Evolutionary conservation across 1,140 invertebrate species (phyloP).

Genomic region (Neodiprion virginianus): DNA sequence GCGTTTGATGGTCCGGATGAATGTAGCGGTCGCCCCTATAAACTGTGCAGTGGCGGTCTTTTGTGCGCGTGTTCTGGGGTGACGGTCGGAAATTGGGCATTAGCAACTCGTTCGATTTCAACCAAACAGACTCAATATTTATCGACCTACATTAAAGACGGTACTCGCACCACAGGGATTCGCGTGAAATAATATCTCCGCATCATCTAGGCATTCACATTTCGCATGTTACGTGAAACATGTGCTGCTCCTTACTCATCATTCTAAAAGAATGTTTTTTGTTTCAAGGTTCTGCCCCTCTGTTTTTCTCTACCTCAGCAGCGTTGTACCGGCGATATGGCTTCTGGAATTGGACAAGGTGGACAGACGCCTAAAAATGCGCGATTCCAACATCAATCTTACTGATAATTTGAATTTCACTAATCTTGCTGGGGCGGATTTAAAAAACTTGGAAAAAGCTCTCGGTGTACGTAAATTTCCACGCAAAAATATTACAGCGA

Average conservation of each 20-base stretch:
- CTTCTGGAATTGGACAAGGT: constrained; percentile 84
- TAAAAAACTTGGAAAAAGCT: constrained; percentile 65
- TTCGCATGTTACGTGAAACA: too few relatives aligned
- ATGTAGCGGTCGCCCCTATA: background rate
- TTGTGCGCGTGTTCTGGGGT: constrained; percentile 31
- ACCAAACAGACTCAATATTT: background rate
- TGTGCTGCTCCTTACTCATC: too few relatives aligned
- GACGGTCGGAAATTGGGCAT: constrained; percentile 59
- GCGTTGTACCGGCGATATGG: constrained; percentile 86
- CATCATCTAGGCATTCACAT: too few relatives aligned
- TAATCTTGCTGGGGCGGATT: constrained; percentile 57
- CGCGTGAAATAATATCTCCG: too few relatives aligned
- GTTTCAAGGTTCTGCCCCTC: constrained; percentile 82
- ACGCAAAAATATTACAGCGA: background rate
- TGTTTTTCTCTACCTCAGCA: constrained; percentile 82
- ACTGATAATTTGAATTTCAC: constrained; percentile 58
- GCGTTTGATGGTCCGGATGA: background rate
- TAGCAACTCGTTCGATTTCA: constrained; percentile 32
- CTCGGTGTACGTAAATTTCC: constrained; percentile 59
- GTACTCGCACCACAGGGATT: too few relatives aligned
- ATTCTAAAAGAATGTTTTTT: background rate
- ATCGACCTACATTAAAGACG: background rate
- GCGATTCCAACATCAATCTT: constrained; percentile 63
- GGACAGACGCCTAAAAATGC: constrained; percentile 66
- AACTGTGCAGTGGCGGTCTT: constrained; percentile 22